A percentile compares a stretch with the other conserved stretches of the same genome.
These are phyloP conservation scores for Podarcis lilfordi DNA, from an alignment of 2,797 vertebrate species.

Conservation along the genomic window DNA sequence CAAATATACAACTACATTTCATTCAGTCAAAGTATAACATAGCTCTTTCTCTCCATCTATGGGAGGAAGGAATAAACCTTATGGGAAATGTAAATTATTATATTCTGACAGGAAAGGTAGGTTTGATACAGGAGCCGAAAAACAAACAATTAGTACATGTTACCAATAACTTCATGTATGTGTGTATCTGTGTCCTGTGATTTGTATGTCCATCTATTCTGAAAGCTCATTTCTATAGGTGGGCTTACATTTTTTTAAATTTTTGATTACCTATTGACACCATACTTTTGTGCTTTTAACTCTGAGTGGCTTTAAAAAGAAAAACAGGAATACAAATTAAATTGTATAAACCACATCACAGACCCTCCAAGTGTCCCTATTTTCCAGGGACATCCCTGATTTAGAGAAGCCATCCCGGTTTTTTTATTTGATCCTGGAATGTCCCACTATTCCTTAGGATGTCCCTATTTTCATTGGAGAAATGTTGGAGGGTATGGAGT, in stretches of 20 bases:
- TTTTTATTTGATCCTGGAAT: too few relatives aligned
- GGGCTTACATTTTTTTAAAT: not conserved
- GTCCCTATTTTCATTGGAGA: too few relatives aligned
- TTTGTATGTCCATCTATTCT: not conserved
- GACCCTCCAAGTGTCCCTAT: too few relatives aligned
- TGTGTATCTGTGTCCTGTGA: not conserved
- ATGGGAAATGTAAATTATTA: conserved; percentile 16
- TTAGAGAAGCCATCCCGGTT: too few relatives aligned
- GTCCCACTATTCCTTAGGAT: not conserved
- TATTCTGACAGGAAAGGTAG: conserved; percentile 33
- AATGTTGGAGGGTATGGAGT: too few relatives aligned
- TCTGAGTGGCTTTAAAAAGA: not conserved
- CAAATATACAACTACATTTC: conserved; percentile 64
- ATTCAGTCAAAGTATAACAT: conserved; percentile 44
- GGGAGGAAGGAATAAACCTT: conserved; percentile 58
- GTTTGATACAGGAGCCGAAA: conserved; percentile 24
- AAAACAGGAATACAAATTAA: not conserved
- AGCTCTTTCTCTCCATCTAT: conserved; percentile 29
- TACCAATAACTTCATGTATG: too few relatives aligned
- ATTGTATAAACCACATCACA: not conserved
- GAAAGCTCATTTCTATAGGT: not conserved
- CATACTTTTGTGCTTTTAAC: not conserved
- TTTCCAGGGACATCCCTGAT: too few relatives aligned
- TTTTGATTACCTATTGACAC: not conserved
- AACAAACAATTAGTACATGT: not conserved